phyloP scores from a whole-genome alignment of 1,140 invertebrate genomes.

The Phenacoccus solenopsis region DNA sequence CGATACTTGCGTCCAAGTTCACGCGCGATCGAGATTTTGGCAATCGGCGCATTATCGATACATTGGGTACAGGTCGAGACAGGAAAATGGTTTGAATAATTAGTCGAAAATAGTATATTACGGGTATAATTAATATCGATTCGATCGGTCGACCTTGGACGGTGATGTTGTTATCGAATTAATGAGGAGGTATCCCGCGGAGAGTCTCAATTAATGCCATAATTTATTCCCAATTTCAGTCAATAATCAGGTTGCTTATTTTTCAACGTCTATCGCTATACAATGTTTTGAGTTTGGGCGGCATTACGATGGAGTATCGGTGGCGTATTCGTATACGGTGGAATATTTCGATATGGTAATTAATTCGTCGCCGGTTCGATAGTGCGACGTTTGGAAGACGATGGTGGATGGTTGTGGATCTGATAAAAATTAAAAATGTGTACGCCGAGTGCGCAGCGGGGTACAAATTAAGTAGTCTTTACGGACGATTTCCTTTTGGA shows the following conservation, averaged over 20 bases:
- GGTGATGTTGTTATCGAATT: background rate
- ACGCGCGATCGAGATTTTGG: no score
- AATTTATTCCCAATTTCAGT: constrained; percentile 17
- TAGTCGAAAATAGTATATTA: background rate
- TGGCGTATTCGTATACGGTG: background rate
- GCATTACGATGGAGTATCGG: background rate
- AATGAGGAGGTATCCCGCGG: constrained; percentile 11
- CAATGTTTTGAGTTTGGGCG: constrained; percentile 1
- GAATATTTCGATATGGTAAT: constrained; percentile 12
- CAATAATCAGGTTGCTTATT: constrained; percentile 11
- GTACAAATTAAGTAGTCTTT: background rate
- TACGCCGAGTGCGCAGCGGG: background rate
- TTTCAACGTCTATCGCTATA: background rate
- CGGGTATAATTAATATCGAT: constrained; percentile 12
- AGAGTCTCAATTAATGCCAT: constrained; percentile 14
- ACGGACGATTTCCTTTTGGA: background rate
- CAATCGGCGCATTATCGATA: no score
- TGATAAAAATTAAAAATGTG: constrained; percentile 1
- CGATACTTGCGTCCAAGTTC: no score
- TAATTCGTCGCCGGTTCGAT: background rate
- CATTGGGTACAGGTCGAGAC: background rate
- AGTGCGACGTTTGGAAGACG: background rate
- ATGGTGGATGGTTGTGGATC: background rate
- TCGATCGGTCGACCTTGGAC: constrained; percentile 12
- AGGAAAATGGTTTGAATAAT: constrained; percentile 15